Evolutionary conservation across 2,113 vertebrate species (phyloP), one percentile per base, ranked within the genome.

Genomic region (Hippopotamus amphibius): DNA sequence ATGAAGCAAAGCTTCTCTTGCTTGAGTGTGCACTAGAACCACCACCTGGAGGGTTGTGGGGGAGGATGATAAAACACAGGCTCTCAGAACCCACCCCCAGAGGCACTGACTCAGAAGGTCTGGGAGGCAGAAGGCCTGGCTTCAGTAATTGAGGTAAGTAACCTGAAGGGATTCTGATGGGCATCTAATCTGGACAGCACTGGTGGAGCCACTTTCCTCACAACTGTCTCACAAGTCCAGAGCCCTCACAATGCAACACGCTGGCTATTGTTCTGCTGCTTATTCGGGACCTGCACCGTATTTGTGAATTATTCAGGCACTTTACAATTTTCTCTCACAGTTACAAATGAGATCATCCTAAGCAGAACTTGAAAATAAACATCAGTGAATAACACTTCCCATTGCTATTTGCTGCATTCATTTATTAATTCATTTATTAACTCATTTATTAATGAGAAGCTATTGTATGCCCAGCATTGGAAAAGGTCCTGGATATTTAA

Each of bases 291-390:
- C 21, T 77, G 26, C 65, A 68, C 17, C 61, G 48, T 33, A 26
- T 79, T 89, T 93, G 28, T 93, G 37, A 97, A 86, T 92, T 92
- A 71, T 74, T 92, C 43, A 91, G n/a, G 69, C 26, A 61, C 12
- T 74, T 95, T 28, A 6, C 13, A 53, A n/a, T 83, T 83, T 93
- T 94, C 50, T 59, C 63, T 86, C 7, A 65, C 26, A 85, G 26
- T 92, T 85, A 94, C 13, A 61, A 93, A 80, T 65, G 43, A 79
- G 50, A 89, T 41, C 68, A 68, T 91, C 30, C 50, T 66, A 90
- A 77, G 21, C 26, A 82, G 79, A 81, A 43, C 12, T 46, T 94
- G 33, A 63, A 33, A 48, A 72, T 66, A 65, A 84, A 76, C 33
- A 65, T 14, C 22, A 15, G 12, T 30, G 77, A 76, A 55, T 82